Base-by-base conservation (phyloP, 2,888 invertebrate genomes). In the Adela reaumurella region DNA sequence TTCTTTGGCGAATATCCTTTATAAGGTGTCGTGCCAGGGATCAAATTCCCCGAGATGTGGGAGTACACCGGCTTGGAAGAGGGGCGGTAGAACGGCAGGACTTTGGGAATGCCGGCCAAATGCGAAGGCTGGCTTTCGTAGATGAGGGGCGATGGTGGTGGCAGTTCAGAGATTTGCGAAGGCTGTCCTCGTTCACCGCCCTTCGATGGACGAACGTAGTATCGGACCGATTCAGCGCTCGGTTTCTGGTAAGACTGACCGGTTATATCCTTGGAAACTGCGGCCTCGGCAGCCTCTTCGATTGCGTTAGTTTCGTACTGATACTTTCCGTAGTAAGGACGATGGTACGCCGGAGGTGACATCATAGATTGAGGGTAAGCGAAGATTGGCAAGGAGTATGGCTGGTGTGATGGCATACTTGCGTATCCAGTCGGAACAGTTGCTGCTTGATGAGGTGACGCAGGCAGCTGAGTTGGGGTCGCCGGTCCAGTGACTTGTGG, bases 91-190 rank as follows among this genome's bases (percentile, higher is more conserved):
- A 67, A 56, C 0, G 80, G 76, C 35, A 81, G 58, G 5, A 68
- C 62, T 58, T 73, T 76, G 1, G 80, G 74, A 48, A 74, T 58
- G 50, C 78, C 74, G 6, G 72, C 54, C 11, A 74, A 57, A 54
- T 74, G 74, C 19, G 71, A 47, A 1, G 69, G 72, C 14, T 62
- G 60, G 44, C 61, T 61, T 53, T 70, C 72, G 41, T 73, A 52
- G 29, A 74, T 52, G 50, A 74, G 53, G 2, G 73, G 68, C 58
- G 64, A 68, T 1, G 77, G 76, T 51, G 59, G 67, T 5, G 76
- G 77, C 45, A 76, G 53, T 47, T 73, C 71, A 19, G 66, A 59
- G 43, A 68, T 47, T 46, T 50, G 53, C 4, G 61, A 54, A 46
- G 57, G 57, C 17, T 64, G 59, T 50, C 65, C 62, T 45, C 65